Percentiles rank a stretch among this genome's conserved stretches.
Conservation (phyloP, 1,140 invertebrate genomes). For the Nymphalis io region DNA sequence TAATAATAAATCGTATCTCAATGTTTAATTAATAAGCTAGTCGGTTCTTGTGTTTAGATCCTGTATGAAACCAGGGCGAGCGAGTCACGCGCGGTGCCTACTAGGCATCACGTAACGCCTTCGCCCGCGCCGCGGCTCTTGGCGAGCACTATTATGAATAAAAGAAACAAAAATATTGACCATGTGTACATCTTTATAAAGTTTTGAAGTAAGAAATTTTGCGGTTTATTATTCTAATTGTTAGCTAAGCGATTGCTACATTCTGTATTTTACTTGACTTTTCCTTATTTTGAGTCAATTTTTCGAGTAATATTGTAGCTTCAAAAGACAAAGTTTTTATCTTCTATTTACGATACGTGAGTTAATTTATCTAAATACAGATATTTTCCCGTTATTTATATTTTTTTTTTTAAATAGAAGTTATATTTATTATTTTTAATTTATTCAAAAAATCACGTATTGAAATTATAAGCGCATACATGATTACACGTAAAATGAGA, state of each 20-base stretch:
- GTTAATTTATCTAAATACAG: too few species aligned
- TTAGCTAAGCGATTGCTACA: constrained; percentile 25
- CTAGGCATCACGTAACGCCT: constrained; percentile 58
- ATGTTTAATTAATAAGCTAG: constrained; percentile 69
- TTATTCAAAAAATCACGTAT: constrained; percentile 2
- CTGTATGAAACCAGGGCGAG: constrained; percentile 72
- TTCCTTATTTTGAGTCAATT: constrained; percentile 5
- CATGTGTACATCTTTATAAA: not conserved
- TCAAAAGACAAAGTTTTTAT: too few species aligned
- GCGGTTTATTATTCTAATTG: constrained; percentile 14
- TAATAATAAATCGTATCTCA: constrained; percentile 42
- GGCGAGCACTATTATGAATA: constrained; percentile 17
- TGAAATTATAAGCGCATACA: constrained; percentile 18
- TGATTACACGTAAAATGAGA: constrained; percentile 72
- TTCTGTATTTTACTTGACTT: constrained; percentile 18
- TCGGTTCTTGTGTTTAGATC: constrained; percentile 63
- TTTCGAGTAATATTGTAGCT: not conserved
- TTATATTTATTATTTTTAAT: not conserved
- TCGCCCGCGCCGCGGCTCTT: constrained; percentile 23
- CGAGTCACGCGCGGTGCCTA: constrained; percentile 69
- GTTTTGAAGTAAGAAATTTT: constrained; percentile 3
- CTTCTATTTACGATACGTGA: too few species aligned
- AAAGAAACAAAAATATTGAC: constrained; percentile 15
- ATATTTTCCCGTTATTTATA: not conserved
- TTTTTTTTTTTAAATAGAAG: too few species aligned